Evolutionary conservation across 2,888 invertebrate species (phyloP).

Genomic region (Dysmachus trigonus): DNA sequence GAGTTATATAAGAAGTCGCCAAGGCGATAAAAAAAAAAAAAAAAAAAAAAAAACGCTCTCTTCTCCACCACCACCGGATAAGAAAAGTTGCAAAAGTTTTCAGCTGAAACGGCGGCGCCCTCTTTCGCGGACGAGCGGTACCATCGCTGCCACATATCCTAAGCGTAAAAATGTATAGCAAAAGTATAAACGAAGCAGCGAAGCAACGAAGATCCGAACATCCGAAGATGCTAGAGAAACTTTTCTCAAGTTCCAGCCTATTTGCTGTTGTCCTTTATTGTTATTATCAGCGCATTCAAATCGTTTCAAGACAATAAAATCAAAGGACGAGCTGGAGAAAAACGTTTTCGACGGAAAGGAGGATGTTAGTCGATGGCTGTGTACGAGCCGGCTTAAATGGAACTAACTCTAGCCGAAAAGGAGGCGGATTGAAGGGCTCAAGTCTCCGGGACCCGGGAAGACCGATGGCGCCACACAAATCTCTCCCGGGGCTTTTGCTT

Average conservation of each 20-base stretch:
- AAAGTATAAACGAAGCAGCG: neutral
- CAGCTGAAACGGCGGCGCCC: neutral
- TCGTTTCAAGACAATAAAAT: slow-evolving; percentile 48
- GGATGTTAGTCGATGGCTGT: slow-evolving; percentile 19
- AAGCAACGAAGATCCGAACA: neutral
- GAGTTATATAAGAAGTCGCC: slow-evolving; percentile 4
- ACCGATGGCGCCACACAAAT: slow-evolving; percentile 55
- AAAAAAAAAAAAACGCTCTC: neutral
- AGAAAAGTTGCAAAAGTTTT: slow-evolving; percentile 33
- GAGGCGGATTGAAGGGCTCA: slow-evolving; percentile 24
- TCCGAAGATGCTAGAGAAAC: neutral
- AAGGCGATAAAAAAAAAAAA: neutral
- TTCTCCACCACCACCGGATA: neutral
- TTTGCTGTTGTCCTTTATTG: slow-evolving; percentile 45
- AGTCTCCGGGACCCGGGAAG: slow-evolving; percentile 42
- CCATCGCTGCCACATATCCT: neutral
- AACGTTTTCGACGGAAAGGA: slow-evolving; percentile 10
- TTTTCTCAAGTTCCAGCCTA: slow-evolving; percentile 32
- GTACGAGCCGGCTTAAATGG: slow-evolving; percentile 19
- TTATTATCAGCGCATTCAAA: slow-evolving; percentile 49
- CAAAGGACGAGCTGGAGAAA: slow-evolving; percentile 38
- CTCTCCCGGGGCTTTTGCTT: slow-evolving; percentile 44
- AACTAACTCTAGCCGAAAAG: slow-evolving; percentile 2
- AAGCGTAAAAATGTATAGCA: too few species aligned
- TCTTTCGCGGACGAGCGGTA: neutral